Evolutionary conservation across 2,797 vertebrate species (phyloP).

Genomic region (Halcyon badia): DNA sequence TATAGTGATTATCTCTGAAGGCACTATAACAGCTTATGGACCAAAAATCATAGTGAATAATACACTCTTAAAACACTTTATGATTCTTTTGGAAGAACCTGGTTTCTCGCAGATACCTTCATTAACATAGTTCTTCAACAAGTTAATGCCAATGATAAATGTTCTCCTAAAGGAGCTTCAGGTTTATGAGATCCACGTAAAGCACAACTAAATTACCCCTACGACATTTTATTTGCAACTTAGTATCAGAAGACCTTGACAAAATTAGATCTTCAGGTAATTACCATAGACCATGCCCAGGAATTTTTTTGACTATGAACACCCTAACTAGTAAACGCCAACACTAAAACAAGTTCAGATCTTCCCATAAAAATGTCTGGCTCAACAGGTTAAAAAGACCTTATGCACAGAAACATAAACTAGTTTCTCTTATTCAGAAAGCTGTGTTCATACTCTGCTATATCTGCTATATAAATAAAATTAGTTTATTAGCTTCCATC

Average conservation of each 20-base stretch:
- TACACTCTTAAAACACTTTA: slow-evolving; percentile 49
- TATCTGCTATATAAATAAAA: not conserved
- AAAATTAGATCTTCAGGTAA: not conserved
- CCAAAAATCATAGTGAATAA: slow-evolving; percentile 24
- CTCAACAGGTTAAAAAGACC: not conserved
- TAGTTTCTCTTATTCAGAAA: not conserved
- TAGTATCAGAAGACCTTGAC: not conserved
- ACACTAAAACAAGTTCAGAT: not conserved
- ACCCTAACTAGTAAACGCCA: not conserved
- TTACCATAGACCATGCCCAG: not conserved
- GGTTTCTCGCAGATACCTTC: not conserved
- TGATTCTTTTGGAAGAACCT: slow-evolving; percentile 23
- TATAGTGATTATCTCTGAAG: not conserved
- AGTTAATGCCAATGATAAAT: not conserved
- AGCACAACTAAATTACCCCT: not conserved
- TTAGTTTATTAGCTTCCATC: not conserved
- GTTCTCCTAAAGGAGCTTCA: not conserved
- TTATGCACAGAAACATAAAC: not conserved
- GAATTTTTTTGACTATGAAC: not conserved
- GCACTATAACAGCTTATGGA: slow-evolving; percentile 44
- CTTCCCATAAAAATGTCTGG: not conserved
- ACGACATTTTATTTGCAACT: not conserved
- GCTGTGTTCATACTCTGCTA: not conserved
- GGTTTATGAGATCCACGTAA: not conserved
- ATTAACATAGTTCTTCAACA: not conserved